Conservation (phyloP, 1,140 invertebrate species). For the Magallana angulata region DNA sequence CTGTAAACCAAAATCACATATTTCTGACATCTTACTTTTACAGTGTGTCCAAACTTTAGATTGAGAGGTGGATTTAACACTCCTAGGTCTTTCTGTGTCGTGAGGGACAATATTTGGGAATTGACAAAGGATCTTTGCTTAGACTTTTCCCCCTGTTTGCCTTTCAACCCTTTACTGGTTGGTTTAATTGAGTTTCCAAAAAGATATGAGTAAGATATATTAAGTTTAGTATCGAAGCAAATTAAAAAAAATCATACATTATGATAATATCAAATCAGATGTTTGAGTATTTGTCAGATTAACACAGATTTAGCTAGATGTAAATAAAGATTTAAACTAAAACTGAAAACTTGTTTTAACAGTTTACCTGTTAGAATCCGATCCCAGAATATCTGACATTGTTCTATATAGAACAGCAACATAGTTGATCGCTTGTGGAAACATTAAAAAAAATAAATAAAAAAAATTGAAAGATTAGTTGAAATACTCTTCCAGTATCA, state of each 20-base stretch:
- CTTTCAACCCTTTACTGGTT: not conserved
- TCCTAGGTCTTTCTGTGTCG: not conserved
- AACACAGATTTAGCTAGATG: not conserved
- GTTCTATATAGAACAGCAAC: conserved; percentile 15
- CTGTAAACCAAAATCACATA: not conserved
- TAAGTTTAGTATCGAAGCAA: not conserved
- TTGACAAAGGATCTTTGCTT: not conserved
- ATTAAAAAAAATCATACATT: not conserved
- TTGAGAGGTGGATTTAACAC: not conserved
- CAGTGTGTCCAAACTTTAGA: not conserved
- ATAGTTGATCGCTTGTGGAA: not conserved
- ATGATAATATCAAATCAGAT: not conserved
- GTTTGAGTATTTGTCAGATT: too few relatives aligned
- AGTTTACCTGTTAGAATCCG: not conserved
- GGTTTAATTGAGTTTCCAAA: not conserved
- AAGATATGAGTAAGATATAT: not conserved
- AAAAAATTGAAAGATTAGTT: not conserved
- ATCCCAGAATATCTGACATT: not conserved
- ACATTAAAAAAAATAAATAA: not conserved
- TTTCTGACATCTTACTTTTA: not conserved
- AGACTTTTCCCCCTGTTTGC: not conserved
- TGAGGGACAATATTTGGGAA: conserved; percentile 13
- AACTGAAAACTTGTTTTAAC: not conserved
- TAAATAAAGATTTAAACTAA: not conserved
- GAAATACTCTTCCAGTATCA: not conserved